Conservation (phyloP, 2,888 invertebrate species). For the Tenthredo amoena region DNA sequence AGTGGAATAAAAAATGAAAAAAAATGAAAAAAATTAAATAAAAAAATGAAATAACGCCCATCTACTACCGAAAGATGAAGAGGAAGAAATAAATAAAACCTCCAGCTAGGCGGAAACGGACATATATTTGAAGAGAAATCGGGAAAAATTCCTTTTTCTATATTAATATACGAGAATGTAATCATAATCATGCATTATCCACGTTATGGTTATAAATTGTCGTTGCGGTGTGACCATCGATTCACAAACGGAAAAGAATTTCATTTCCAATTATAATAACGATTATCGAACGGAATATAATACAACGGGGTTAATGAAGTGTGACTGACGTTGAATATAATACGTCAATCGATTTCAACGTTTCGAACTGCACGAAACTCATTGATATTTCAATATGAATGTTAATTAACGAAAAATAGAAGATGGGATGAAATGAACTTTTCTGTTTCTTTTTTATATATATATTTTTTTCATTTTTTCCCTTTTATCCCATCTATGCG, state of each 20-base stretch:
- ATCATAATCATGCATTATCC: background rate
- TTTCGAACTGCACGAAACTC: background rate
- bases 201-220: background rate
- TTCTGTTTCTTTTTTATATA: background rate
- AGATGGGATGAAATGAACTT: background rate
- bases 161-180: background rate
- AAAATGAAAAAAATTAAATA: no score
- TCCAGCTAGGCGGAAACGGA: background rate
- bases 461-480: background rate
- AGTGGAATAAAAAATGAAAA: background rate
- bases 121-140: background rate
- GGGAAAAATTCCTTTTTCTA: background rate
- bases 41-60: background rate
- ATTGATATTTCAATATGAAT: background rate
- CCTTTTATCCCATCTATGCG: background rate
- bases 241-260: background rate
- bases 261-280: background rate
- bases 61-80: constrained; percentile 3
- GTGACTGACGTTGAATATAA: background rate
- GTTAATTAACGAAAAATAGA: background rate
- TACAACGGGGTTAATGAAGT: background rate
- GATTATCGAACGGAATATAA: background rate
- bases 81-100: constrained; percentile 3
- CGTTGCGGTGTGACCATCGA: background rate
- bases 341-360: background rate